Evolutionary conservation across 2,797 vertebrate genomes (phyloP), one percentile per base, ranked within the genome.

Genomic region (Neomorphus geoffroyi): DNA sequence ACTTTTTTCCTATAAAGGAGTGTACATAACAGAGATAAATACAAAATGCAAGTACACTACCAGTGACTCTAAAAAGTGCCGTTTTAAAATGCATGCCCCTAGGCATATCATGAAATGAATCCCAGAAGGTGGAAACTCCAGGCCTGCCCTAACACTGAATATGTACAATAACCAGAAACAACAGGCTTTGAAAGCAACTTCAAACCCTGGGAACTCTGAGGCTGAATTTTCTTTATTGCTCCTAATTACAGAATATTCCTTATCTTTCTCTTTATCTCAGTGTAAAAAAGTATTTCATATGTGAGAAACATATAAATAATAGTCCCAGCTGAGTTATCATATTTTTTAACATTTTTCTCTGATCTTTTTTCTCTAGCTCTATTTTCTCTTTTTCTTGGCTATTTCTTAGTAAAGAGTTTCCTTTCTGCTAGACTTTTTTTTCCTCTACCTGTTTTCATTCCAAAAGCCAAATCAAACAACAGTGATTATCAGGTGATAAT

Each of bases 91-190:
- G 16, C 54, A 45, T 82, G 90, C 70, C 93, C 23, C 74, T 82
- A 57, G 92, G 90, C 94, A 78, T 58, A 73, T 79, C 62, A 56
- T 2, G 7, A 62, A 95, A 62, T 5, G 5, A 72, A 80, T 81
- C 80, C 58, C 82, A 88, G 85, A 84, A 93, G 54, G 72, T 84
- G 46, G 70, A 86, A 90, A 93, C 64, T 92, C 67, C 64, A 86
- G 71, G 82, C 62, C 71, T 93, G 78, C 56, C 71, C n/a, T 84
- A 39, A 77, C 48, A 72, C 19, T 75, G 70, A 89, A 78, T 46
- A 48, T 13, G 64, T 70, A 51, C 9, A 88, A 84, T 37, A 94
- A 75, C n/a, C 73, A 88, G 83, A 93, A 94, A 82, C 58, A 94
- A 82, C 58, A 90, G 70, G 43, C 39, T 60, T 82, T 64, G 73